Evolutionary conservation across 1,140 invertebrate genomes (phyloP).

Genomic region (Rhizoglyphus robini): DNA sequence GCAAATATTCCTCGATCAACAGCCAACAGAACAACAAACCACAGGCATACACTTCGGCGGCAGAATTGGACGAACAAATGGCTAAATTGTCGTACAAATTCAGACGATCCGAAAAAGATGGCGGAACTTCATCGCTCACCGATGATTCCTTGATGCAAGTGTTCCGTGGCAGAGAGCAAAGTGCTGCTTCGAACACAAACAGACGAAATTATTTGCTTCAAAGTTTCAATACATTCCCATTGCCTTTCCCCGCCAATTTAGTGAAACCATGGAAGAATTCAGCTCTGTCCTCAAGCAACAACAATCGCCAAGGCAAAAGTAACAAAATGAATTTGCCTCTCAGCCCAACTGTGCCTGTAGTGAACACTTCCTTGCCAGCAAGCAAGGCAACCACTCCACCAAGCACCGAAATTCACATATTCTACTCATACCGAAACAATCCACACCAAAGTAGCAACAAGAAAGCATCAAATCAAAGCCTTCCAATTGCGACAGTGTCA

Average conservation of each 20-base stretch:
- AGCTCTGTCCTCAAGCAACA: neutral
- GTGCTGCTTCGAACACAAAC: too few species aligned
- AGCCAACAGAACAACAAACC: neutral
- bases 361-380: neutral
- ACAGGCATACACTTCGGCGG: too few species aligned
- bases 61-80: too few species aligned
- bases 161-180: neutral
- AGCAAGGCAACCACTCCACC: neutral
- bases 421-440: conserved; percentile 6
- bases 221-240: neutral
- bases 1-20: neutral
- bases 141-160: neutral
- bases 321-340: neutral
- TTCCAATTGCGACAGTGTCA: neutral
- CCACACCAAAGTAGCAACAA: neutral
- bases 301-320: neutral
- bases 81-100: too few species aligned
- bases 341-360: neutral
- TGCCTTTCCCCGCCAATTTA: neutral
- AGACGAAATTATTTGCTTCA: too few species aligned
- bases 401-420: conserved; percentile 1
- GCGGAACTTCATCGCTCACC: neutral
- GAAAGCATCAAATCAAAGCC: neutral
- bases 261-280: neutral
- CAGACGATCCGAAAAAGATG: neutral